Evolutionary conservation across 2,888 invertebrate genomes (phyloP).

Genomic region (Apantesis nais): DNA sequence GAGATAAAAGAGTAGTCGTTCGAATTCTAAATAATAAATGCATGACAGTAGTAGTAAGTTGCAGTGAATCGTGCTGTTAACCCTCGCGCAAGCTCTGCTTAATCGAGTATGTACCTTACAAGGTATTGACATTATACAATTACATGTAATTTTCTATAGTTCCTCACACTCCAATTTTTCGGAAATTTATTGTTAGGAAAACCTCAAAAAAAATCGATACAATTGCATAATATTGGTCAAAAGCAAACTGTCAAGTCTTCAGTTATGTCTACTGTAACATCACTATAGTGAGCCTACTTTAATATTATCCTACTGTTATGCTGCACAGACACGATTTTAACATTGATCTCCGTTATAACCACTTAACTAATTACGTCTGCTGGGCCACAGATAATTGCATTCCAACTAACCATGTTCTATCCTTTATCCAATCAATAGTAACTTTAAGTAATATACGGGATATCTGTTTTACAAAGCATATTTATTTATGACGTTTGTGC

Average conservation of each 20-base stretch:
- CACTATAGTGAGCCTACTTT: no score
- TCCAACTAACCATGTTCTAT: slow-evolving; percentile 27
- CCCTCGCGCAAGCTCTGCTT: no score
- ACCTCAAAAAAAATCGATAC: no score
- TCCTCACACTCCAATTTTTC: no score
- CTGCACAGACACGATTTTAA: background rate
- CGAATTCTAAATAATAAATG: background rate
- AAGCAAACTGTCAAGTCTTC: background rate
- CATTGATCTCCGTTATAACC: background rate
- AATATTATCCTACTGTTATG: background rate
- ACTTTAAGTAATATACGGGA: slow-evolving; percentile 25
- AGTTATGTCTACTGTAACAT: background rate
- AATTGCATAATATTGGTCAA: background rate
- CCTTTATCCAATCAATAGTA: slow-evolving; percentile 36
- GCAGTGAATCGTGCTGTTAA: no score
- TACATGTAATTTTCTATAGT: no score
- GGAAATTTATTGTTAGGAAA: no score
- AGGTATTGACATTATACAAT: no score
- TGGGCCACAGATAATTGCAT: slow-evolving; percentile 24
- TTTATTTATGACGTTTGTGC: slow-evolving; percentile 6
- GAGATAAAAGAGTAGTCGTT: background rate
- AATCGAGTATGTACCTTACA: no score
- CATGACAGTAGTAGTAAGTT: background rate
- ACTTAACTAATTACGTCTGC: slow-evolving; percentile 27
- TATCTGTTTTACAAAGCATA: slow-evolving; percentile 15